Base-by-base conservation (phyloP, 2,797 vertebrate genomes). In the Sebastes melanostomus region DNA sequence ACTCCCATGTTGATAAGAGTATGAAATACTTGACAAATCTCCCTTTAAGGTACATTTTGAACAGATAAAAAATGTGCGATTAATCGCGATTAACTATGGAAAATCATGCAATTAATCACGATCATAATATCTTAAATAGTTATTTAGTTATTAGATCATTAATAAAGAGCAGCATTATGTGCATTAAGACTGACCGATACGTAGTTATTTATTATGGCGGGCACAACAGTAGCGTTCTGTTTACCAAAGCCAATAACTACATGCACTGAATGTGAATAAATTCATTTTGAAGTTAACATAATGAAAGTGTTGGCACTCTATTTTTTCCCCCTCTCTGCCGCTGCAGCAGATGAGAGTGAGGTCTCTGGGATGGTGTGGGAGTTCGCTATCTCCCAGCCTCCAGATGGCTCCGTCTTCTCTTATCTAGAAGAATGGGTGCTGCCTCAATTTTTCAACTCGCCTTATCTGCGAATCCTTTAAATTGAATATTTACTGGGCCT, bases 391-490 rank as follows among this genome's bases (percentile, higher is more conserved):
- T 96, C 91, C 92, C 92, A 94, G 93, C 92, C 93, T 95, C 95
- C 96, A 96, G 95, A 96, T 96, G 96, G 95, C 93, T 95, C 92
- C 89, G 93, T 96, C 94, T 95, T 92, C 94, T 94, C 96, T 96
- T 96, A 96, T 96, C 96, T 96, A 95, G 94, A 96, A 96, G 95
- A 96, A 96, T 96, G 94, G 95, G 93, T 92, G 92, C 94, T 92
- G 94, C 95, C 95, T 96, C 95, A 93, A 96, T 96, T 96, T 96
- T 96, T 96, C 95, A 96, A 94, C 93, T 89, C 83, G 89, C 89
- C 94, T 96, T 96, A 96, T 96, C 96, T 95, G 83, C 79, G 92
- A 95, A 95, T 95, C 95, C 95, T 96, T 96, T 95, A 96, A 96
- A 96, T 96, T 95, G 94, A 96, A 96, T 96, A 96, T 96, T 96